Evolutionary conservation across 2,888 invertebrate species (phyloP), one percentile per base, ranked within the genome.

Genomic region (Ormyrus labotus): DNA sequence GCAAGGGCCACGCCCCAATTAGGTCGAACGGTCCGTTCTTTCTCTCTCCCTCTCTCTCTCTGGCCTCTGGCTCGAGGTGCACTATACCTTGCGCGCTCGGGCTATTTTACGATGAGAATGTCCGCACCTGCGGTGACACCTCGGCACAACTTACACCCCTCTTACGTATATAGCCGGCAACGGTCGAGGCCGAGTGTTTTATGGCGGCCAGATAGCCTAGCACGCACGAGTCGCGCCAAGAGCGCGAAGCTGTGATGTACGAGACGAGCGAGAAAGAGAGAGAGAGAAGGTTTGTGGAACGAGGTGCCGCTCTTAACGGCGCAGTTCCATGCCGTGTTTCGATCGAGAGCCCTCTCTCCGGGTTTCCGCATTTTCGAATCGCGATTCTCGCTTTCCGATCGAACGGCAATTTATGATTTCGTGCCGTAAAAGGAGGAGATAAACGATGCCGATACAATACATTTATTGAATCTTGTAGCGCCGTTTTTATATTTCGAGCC

Each of bases 111-210:
- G 89, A 89, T 89, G 89, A 88, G 90, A 90, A 89, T 87, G 87
- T 88, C 86, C 87, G 87, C 90, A 90, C 90, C 90, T 90, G 90
- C 86, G 88, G 86, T 88, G 89, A 89, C 90, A 89, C 86, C 88
- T 72, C 69, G 55, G 74, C 85, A 85, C 80, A 60, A 75, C 70
- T 53, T 51, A 69, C 70, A 69, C 74, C 86, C 85, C 85, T 85
- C 86, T 55, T 45, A 9, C n/a, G 50, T 11, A 34, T 34, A 34
- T 34, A 34, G 51, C 10, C 69, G 34, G 61, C 73, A 55, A 55
- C 72, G 73, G 61, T 48, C 67, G 34, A 51, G 57, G 67, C n/a
- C 61, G 65, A 53, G 55, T 74, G 79, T 79, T 79, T 79, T 74
- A 79, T 74, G 79, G 79, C 64, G 58, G 11, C 34, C 64, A 60